These are phyloP conservation scores for Aphis craccivora DNA, from an alignment of 1,140 invertebrate species.

Conservation along the genomic window DNA sequence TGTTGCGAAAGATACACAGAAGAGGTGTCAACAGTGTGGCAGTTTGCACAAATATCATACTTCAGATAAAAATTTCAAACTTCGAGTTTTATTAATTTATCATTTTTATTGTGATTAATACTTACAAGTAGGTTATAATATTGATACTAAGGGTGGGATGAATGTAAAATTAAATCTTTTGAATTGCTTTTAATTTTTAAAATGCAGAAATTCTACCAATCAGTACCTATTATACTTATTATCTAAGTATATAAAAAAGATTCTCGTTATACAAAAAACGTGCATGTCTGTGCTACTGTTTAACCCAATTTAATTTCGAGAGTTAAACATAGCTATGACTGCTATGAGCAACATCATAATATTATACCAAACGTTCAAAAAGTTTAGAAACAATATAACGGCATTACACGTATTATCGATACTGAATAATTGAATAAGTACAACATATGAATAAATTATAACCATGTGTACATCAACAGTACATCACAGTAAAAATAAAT, in stretches of 20 bases:
- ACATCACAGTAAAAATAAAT: neutral
- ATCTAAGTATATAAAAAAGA: neutral
- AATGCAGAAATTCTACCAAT: neutral
- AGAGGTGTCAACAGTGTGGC: neutral
- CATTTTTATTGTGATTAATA: neutral
- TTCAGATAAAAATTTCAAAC: neutral
- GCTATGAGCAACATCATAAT: neutral
- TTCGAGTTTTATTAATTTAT: neutral
- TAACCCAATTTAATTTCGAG: neutral
- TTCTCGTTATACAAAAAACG: too few relatives aligned
- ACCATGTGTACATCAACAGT: neutral
- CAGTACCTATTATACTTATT: neutral
- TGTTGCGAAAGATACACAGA: neutral
- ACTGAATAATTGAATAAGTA: neutral
- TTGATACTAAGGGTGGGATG: neutral
- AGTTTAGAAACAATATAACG: neutral
- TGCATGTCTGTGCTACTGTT: neutral
- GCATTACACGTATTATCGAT: neutral
- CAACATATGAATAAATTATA: too few relatives aligned
- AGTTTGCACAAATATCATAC: neutral
- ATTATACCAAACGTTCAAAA: neutral
- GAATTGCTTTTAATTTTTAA: neutral
- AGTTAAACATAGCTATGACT: neutral
- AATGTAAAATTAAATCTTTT: neutral
- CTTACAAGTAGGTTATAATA: neutral